Evolutionary conservation across 64 coral and sea anemone genomes (phyloP).

Genomic region (Exaiptasia diaphana): DNA sequence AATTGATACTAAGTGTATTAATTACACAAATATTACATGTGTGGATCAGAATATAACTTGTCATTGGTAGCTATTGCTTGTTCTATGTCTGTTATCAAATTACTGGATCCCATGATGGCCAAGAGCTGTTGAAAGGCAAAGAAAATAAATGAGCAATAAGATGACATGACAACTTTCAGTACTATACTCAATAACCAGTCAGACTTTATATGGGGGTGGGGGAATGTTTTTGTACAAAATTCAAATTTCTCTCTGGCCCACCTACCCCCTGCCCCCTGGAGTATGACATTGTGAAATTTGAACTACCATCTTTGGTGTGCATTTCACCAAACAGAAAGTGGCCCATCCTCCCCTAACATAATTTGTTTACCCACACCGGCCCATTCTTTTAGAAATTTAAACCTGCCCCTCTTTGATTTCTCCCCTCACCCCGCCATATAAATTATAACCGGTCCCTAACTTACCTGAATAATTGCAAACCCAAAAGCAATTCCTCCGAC

Average conservation of each 20-base stretch:
- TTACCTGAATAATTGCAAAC: constrained; percentile 74
- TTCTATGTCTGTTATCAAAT: constrained; percentile 68
- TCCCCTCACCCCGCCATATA: not conserved
- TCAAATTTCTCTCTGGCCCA: not conserved
- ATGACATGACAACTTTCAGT: not conserved
- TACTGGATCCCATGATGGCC: constrained; percentile 68
- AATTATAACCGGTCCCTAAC: not conserved
- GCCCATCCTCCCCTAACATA: not conserved
- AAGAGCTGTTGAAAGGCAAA: constrained; percentile 35
- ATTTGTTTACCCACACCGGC: not conserved
- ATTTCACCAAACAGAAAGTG: too few relatives aligned
- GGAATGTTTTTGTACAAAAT: not conserved
- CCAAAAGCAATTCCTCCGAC: constrained; percentile 86
- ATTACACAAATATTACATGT: not conserved
- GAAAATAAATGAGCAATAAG: not conserved
- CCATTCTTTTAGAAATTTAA: too few relatives aligned
- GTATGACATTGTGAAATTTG: too few relatives aligned
- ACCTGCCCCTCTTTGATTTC: not conserved
- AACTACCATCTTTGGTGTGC: too few relatives aligned
- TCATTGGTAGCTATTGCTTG: not conserved
- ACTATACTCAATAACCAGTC: not conserved
- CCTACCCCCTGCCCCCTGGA: too few relatives aligned
- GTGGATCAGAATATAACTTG: constrained; percentile 9
- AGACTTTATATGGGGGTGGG: not conserved
- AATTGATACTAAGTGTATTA: too few relatives aligned